Evolutionary conservation across 53 echinoderm and acorn worm species (phyloP).

Genomic region (Actinopyga echinites): DNA sequence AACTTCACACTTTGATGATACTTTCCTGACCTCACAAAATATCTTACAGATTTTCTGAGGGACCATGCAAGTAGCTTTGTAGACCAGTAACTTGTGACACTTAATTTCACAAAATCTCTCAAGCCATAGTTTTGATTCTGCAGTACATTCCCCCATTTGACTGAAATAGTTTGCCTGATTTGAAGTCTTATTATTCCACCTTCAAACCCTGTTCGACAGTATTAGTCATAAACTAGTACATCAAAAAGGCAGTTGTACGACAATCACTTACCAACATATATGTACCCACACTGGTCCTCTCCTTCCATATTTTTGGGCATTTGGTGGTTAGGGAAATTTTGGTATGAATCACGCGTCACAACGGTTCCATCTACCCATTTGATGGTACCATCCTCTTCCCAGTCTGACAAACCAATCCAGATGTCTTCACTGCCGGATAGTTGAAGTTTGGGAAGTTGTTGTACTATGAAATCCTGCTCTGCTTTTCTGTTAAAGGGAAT

Average conservation of each 20-base stretch:
- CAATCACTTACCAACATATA: slow-evolving; percentile 52
- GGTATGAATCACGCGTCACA: slow-evolving; percentile 23
- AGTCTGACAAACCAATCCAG: slow-evolving; percentile 70
- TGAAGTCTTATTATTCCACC: background rate
- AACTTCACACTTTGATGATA: no score
- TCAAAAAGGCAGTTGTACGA: no score
- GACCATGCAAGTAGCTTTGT: no score
- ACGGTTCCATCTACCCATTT: slow-evolving; percentile 59
- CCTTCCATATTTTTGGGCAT: slow-evolving; percentile 27
- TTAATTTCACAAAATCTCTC: no score
- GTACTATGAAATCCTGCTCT: slow-evolving; percentile 66
- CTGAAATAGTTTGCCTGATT: background rate
- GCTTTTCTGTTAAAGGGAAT: slow-evolving; percentile 35
- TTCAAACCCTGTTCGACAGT: no score
- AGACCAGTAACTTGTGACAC: no score
- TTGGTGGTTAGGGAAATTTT: slow-evolving; percentile 59
- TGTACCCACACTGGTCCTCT: slow-evolving; percentile 59
- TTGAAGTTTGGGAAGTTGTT: slow-evolving; percentile 50
- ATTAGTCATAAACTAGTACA: no score
- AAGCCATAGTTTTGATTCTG: no score
- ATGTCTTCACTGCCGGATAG: slow-evolving; percentile 50
- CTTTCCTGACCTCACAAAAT: no score
- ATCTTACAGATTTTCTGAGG: no score
- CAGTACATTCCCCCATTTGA: no score
- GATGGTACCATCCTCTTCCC: slow-evolving; percentile 54